Conservation (phyloP, 2,888 invertebrate species). For the Hoplodrina ambigua region DNA sequence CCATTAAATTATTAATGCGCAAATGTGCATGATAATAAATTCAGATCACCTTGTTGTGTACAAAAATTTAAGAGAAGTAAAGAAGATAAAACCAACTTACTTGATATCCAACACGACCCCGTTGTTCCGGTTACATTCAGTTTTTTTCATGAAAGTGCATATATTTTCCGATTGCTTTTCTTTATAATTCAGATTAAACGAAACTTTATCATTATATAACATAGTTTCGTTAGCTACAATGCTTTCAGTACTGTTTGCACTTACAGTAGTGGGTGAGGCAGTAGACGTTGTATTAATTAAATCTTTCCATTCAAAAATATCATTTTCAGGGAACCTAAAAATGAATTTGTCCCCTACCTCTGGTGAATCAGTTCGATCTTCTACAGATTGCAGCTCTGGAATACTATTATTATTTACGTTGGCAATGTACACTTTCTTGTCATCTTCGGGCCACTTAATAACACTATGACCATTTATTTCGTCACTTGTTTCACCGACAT, state of each 20-base stretch:
- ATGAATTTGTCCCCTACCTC: conserved; percentile 67
- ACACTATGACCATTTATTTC: conserved; percentile 19
- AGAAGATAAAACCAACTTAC: conserved; percentile 41
- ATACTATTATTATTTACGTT: conserved; percentile 11
- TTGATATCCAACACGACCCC: conserved; percentile 73
- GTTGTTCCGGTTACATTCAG: conserved; percentile 72
- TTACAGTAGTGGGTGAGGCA: conserved; percentile 1
- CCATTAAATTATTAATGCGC: not conserved
- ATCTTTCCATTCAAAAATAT: conserved; percentile 46
- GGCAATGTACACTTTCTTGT: conserved; percentile 18
- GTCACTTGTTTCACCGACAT: not conserved
- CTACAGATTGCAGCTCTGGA: conserved; percentile 22
- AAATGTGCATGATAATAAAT: not conserved
- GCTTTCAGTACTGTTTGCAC: conserved; percentile 1
- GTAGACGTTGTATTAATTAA: conserved; percentile 18
- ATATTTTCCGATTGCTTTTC: conserved; percentile 71
- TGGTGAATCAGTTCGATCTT: conserved; percentile 37
- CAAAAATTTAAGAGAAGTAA: not conserved
- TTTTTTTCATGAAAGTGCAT: conserved; percentile 77
- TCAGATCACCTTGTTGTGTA: not conserved
- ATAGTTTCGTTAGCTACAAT: conserved; percentile 8
- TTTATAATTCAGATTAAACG: conserved; percentile 45
- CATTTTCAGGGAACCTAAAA: conserved; percentile 72
- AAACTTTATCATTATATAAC: conserved; percentile 48
- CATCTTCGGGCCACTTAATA: conserved; percentile 51